phyloP scores from a whole-genome alignment of 2,797 vertebrate genomes.

The Pelochelys cantorii region DNA sequence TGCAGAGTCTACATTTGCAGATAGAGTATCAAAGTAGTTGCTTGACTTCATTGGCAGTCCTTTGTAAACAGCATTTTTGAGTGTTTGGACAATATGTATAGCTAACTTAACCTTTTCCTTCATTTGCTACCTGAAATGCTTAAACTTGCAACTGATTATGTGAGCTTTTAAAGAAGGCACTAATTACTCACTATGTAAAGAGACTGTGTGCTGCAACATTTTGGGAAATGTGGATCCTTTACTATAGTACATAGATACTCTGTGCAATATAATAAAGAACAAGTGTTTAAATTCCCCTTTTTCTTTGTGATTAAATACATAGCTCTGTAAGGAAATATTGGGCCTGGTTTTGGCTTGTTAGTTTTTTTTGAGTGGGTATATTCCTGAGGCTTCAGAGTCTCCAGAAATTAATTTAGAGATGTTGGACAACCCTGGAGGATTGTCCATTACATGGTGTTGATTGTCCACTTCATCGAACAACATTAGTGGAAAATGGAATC shows the following conservation, averaged over 20 bases:
- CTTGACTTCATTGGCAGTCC: slow-evolving; percentile 75
- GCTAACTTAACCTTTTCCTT: slow-evolving; percentile 65
- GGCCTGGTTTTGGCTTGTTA: background rate
- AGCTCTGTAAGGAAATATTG: background rate
- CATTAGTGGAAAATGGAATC: background rate
- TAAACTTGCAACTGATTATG: slow-evolving; percentile 64
- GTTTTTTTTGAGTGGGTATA: background rate
- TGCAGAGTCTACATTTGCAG: slow-evolving; percentile 80
- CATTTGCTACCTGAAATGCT: slow-evolving; percentile 72
- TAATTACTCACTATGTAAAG: slow-evolving; percentile 74
- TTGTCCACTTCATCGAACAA: background rate
- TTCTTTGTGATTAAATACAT: slow-evolving; percentile 62
- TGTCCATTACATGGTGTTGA: background rate
- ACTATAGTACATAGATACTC: slow-evolving; percentile 74
- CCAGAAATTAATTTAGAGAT: no score
- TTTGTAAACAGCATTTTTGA: slow-evolving; percentile 78
- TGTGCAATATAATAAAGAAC: slow-evolving; percentile 83
- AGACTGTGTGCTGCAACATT: slow-evolving; percentile 73
- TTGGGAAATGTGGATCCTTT: slow-evolving; percentile 74
- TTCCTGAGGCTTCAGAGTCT: background rate
- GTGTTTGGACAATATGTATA: slow-evolving; percentile 73
- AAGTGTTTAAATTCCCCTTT: slow-evolving; percentile 64
- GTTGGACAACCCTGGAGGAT: background rate
- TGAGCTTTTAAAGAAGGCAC: slow-evolving; percentile 74
- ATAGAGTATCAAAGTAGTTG: slow-evolving; percentile 65